These are phyloP conservation scores for Hycleus cichorii DNA, from an alignment of 1,140 invertebrate genomes.

Conservation along the genomic window DNA sequence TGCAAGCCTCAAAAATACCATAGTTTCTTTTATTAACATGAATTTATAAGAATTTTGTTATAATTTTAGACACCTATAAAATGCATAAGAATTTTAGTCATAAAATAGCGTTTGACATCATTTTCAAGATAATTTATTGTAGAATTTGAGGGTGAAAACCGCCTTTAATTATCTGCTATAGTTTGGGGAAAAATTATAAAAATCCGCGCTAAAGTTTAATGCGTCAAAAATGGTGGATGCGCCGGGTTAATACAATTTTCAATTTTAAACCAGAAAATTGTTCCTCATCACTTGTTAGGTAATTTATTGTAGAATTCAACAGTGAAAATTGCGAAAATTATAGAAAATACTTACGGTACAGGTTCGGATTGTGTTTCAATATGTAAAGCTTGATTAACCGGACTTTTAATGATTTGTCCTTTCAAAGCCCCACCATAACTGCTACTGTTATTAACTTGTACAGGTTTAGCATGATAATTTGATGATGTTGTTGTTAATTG, in stretches of 20 bases:
- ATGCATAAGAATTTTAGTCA: too few species aligned
- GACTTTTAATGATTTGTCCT: constrained; percentile 41
- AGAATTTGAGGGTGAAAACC: too few species aligned
- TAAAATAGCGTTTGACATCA: too few species aligned
- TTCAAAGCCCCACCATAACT: constrained; percentile 42
- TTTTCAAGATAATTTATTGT: too few species aligned
- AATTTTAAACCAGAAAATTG: not conserved
- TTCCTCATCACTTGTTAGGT: not conserved
- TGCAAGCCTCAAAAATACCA: too few species aligned
- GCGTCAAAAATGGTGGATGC: not conserved
- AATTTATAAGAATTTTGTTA: too few species aligned
- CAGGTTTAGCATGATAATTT: constrained; percentile 42
- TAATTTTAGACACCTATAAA: too few species aligned
- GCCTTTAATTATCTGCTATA: too few species aligned
- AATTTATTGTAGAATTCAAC: too few species aligned
- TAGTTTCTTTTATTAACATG: too few species aligned
- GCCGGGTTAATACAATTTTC: not conserved
- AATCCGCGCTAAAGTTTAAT: too few species aligned
- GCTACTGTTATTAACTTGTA: constrained; percentile 40
- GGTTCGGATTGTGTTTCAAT: constrained; percentile 80
- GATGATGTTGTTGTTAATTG: constrained; percentile 28
- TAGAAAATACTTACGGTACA: constrained; percentile 60
- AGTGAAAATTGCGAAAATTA: not conserved
- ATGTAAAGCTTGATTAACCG: constrained; percentile 64
- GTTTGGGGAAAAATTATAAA: too few species aligned